Conservation (phyloP, 2,888 invertebrate species). For the Rotaria sp. region DNA sequence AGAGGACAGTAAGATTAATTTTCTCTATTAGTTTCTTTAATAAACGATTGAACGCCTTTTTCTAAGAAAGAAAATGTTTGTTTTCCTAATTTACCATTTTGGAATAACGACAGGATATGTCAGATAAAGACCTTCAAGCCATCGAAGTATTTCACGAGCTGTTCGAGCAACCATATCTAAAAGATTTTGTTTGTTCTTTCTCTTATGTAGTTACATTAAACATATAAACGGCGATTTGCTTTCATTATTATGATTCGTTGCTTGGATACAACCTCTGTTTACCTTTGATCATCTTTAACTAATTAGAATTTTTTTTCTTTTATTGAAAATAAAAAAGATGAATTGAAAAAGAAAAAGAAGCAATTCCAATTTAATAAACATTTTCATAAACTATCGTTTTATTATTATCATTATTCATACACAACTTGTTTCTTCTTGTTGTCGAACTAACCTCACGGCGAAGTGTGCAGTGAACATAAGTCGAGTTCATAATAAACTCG, state of each 20-base stretch:
- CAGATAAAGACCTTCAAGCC: conserved; percentile 54
- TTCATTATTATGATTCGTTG: neutral
- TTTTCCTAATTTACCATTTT: conserved; percentile 49
- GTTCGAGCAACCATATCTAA: neutral
- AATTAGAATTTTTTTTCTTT: no score
- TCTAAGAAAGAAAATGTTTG: no score
- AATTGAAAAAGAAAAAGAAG: neutral
- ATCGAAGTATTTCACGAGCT: conserved; percentile 46
- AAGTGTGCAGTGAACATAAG: no score
- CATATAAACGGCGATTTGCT: neutral
- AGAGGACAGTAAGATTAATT: no score
- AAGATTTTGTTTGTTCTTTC: neutral
- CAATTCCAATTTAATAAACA: neutral
- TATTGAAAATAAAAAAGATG: no score
- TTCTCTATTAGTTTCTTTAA: no score
- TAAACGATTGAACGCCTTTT: no score
- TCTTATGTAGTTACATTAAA: no score
- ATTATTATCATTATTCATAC: no score
- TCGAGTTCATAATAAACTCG: no score
- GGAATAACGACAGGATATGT: conserved; percentile 52
- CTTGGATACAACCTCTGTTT: neutral
- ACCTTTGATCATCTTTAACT: neutral
- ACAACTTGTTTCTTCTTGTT: no score
- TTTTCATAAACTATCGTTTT: neutral
- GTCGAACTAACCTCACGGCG: no score